Conservation (phyloP, 1,140 invertebrate genomes). For the Sycobia sp. region DNA sequence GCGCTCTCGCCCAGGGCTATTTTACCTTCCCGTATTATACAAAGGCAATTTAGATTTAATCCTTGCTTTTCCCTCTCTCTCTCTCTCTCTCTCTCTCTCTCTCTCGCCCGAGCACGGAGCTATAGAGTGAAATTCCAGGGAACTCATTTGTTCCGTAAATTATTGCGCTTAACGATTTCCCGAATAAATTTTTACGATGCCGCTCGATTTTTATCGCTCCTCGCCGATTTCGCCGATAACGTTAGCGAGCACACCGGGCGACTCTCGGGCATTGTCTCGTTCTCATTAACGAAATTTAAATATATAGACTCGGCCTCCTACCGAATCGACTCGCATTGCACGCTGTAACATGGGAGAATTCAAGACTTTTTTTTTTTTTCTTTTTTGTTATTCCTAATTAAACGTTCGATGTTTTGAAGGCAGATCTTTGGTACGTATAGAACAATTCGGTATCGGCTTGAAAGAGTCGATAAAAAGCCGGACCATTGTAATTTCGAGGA, state of each 20-base stretch:
- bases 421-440: conserved; percentile 9
- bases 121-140: conserved; percentile 4
- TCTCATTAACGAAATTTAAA: conserved; percentile 2
- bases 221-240: background rate
- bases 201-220: background rate
- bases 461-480: too few relatives aligned
- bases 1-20: background rate
- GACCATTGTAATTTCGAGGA: conserved; percentile 27
- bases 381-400: conserved; percentile 20
- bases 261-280: background rate
- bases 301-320: too few relatives aligned
- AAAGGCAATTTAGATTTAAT: background rate
- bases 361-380: conserved; percentile 16
- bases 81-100: too few relatives aligned
- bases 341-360: background rate
- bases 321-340: too few relatives aligned
- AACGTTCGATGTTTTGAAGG: background rate
- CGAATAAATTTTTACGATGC: conserved; percentile 10
- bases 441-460: conserved; percentile 39
- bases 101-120: too few relatives aligned
- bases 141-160: conserved; percentile 10
- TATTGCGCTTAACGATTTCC: conserved; percentile 1
- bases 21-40: conserved; percentile 5
- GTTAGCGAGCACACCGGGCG: background rate
- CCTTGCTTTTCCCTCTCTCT: background rate